Base-by-base conservation (phyloP, 1,140 invertebrate species). In the Branchinecta lindahli region DNA sequence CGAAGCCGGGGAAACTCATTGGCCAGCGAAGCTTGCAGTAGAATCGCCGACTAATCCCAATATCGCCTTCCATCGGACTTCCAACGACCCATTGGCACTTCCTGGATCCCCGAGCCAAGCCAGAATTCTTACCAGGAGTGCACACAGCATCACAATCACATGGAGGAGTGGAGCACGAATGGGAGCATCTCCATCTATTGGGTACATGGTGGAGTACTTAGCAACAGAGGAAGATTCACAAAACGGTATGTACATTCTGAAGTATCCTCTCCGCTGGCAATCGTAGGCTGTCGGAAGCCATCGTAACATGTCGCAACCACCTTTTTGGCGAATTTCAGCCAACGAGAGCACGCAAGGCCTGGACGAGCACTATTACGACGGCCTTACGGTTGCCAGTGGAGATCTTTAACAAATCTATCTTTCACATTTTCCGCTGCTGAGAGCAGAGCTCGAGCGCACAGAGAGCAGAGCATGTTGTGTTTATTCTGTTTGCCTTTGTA, bases 191-290 rank as follows among this genome's bases (percentile, higher is more conserved):
- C 87, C 87, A 1, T 80, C 94, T 61, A 79, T 81, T 73, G 87
- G 88, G 8, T 94, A 92, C 77, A 88, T 88, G 12, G 84, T 94
- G 8, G 91, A 94, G 77, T 91, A 91, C 75, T 94, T 89, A 78
- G 12, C 52, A 15, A 61, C 52, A 61, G 52, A 61, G 6, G 52
- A 61, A 61, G 52, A 61, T 61, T 6, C 18, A 61, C 18, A 12
- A 12, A 61, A 61, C 12, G 52, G 52, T 61, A 61, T 61, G 52
- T 61, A 5, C n/a, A 33, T 33, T 33, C 33, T 33, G 1, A 33
- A 33, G 33, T 33, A 33, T 33, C 33, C 33, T 33, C 5, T 5
- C 33, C 5, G 5, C 33, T 33, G 33, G 5, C 33, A 33, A 33
- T 33, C 5, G 33, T 33, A 33, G 5, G 33, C 33, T 33, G 1